Conservation (phyloP, 2,888 invertebrate genomes). For the Actias luna region DNA sequence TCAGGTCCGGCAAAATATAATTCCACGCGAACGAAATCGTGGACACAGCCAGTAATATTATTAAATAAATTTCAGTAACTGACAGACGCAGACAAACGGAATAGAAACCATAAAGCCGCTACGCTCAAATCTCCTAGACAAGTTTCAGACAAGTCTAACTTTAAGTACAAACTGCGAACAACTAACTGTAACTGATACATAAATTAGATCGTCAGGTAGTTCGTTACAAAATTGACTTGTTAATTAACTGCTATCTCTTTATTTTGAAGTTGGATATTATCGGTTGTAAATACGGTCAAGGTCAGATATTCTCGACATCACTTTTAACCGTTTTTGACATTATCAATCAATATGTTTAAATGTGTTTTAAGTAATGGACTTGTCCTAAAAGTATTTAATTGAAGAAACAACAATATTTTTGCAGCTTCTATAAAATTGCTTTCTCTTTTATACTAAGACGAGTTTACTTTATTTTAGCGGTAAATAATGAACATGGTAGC, state of each 20-base stretch:
- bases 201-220: conserved; percentile 24
- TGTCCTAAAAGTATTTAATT: too few relatives aligned
- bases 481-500: too few relatives aligned
- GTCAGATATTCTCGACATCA: neutral
- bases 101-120: neutral
- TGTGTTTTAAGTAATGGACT: too few relatives aligned
- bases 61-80: neutral
- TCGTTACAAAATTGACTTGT: conserved; percentile 16
- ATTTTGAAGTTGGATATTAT: conserved; percentile 6
- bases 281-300: neutral
- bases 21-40: too few relatives aligned
- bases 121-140: conserved; percentile 11
- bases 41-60: too few relatives aligned
- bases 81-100: conserved; percentile 3
- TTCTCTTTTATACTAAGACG: too few relatives aligned
- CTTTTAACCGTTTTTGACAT: neutral
- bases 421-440: too few relatives aligned
- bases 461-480: too few relatives aligned
- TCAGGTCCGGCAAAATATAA: too few relatives aligned
- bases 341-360: neutral
- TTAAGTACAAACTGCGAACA: conserved; percentile 19
- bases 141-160: conserved; percentile 22
- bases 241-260: conserved; percentile 13
- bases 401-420: too few relatives aligned
- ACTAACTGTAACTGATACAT: conserved; percentile 22